These are phyloP conservation scores for Synaphobranchus kaupii DNA, from an alignment of 2,797 vertebrate genomes.

Conservation along the genomic window DNA sequence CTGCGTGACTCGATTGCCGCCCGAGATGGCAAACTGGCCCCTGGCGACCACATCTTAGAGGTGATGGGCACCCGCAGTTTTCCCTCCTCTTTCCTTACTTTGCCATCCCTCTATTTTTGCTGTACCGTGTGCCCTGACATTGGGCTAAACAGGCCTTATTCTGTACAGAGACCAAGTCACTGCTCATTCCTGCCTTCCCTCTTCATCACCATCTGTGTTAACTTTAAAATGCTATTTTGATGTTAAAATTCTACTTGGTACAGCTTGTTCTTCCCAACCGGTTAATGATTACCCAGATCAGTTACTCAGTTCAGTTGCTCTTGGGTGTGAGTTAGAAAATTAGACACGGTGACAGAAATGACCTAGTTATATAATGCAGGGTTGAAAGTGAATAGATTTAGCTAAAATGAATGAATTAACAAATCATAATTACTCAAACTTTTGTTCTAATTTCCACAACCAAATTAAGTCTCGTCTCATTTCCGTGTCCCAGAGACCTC, in stretches of 20 bases:
- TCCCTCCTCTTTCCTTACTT: background rate
- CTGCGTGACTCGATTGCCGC: constrained; percentile 79
- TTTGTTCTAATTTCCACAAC: background rate
- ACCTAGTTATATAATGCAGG: background rate
- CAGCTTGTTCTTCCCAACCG: background rate
- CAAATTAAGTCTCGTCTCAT: background rate
- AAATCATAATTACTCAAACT: too few relatives aligned
- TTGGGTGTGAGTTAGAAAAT: background rate
- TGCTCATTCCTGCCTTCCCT: background rate
- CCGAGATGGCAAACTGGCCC: constrained; percentile 83
- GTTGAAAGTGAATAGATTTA: background rate
- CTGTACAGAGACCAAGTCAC: background rate
- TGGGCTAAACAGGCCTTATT: background rate
- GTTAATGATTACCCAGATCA: constrained; percentile 4
- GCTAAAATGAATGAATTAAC: background rate
- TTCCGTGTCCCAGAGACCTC: background rate
- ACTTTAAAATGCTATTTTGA: background rate
- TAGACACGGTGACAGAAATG: background rate
- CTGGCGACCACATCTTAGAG: constrained; percentile 92
- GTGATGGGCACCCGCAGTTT: constrained; percentile 58
- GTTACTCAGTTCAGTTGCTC: constrained; percentile 2
- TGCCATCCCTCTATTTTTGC: constrained; percentile 15
- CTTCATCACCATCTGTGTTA: background rate
- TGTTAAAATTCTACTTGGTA: constrained; percentile 8
- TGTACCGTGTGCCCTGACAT: too few relatives aligned